Percentiles rank a stretch among this genome's conserved stretches.
Evolutionary conservation across 1,140 invertebrate genomes (phyloP).

Genomic region (Oedothorax gibbosus): DNA sequence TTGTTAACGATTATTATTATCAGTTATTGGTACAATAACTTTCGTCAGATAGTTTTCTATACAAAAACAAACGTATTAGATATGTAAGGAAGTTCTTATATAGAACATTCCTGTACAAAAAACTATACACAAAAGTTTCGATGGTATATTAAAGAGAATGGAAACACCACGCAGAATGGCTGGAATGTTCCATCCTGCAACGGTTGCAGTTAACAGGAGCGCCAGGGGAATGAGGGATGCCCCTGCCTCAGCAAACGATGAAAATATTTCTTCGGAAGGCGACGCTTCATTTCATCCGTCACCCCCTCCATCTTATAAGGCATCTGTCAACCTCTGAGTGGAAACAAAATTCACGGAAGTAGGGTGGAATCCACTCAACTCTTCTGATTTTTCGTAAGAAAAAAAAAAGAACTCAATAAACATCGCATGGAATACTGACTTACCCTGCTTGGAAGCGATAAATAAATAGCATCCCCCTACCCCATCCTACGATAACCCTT

Average conservation of each 20-base stretch:
- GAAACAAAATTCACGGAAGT: conserved; percentile 34
- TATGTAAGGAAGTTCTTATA: too few species aligned
- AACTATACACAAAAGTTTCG: too few species aligned
- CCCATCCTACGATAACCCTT: conserved; percentile 33
- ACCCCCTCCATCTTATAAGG: conserved; percentile 25
- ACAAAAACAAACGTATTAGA: too few species aligned
- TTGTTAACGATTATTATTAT: too few species aligned
- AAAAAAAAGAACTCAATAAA: conserved; percentile 43
- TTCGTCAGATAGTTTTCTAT: too few species aligned
- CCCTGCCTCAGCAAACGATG: conserved; percentile 44
- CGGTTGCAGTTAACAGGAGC: too few species aligned
- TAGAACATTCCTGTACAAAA: too few species aligned
- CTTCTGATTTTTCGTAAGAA: background rate
- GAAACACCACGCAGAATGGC: too few species aligned
- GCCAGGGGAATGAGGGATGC: conserved; percentile 6
- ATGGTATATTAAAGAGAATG: too few species aligned
- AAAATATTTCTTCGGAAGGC: conserved; percentile 41
- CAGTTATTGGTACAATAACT: too few species aligned
- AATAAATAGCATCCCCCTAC: conserved; percentile 33
- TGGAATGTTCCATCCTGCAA: too few species aligned
- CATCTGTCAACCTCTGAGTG: conserved; percentile 29
- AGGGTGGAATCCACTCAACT: background rate
- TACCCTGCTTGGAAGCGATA: conserved; percentile 42
- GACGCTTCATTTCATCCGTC: conserved; percentile 38
- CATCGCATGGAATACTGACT: conserved; percentile 44